Evolutionary conservation across 2,113 vertebrate genomes (phyloP), one percentile per base, ranked within the genome.

Genomic region (Rallus limicola): DNA sequence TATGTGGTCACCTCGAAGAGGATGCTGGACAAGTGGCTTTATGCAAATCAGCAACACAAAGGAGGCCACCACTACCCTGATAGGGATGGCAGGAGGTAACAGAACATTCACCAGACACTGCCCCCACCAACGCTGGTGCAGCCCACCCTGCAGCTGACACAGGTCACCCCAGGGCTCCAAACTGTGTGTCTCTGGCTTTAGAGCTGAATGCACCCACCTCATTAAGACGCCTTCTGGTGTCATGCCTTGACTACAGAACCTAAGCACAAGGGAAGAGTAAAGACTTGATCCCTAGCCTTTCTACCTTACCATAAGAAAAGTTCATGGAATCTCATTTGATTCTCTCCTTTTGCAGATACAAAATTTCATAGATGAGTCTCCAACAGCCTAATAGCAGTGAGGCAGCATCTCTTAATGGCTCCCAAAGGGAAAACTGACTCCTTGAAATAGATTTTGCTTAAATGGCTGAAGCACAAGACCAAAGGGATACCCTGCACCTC

Each of bases 51-150:
- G 60, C 26, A 72, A 65, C 81, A 85, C 28, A 74, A 63, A 67
- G 15, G 33, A 91, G 48, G 60, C 58, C 29, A 58, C 33, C 36
- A 70, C 23, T 52, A 68, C 3, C 0, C 8, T 29, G 55, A 16
- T 10, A 48, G 26, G 15, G 36, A n/a, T 33, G 25, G 9, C 26
- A 88, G 56, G 11, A 77, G 60, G n/a, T 63, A 67, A 63, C 36
- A 88, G n/a, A 84, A 29, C 40, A 53, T 4, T 6, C 15, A 52
- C 13, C 8, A 63, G 55, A 59, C 55, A 28, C 29, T 21, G 62
- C 0, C 0, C 10, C 26, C 76, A 70, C 28, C 55, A 44, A 1
- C 0, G 0, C 29, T 59, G 53, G 50, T 58, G 21, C 80, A 83
- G 59, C 17, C 33, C 50, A 34, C 17, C 44, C 44, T 46, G 44